A percentile compares a stretch with the other conserved stretches of the same genome.
Evolutionary conservation across 1,140 invertebrate genomes (phyloP).

Genomic region (Sitobion miscanthi): DNA sequence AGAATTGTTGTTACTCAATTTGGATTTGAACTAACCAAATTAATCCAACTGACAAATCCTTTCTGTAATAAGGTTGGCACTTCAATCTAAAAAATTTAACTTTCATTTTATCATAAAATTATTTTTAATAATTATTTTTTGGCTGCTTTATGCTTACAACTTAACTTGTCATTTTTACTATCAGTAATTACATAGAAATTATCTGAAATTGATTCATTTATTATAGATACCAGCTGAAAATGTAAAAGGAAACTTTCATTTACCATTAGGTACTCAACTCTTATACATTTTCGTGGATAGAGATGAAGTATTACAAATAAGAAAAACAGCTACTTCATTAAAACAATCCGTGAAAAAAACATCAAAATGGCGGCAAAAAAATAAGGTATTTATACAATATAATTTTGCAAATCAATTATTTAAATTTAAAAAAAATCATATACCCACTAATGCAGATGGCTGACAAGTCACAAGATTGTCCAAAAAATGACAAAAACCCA

Average conservation of each 20-base stretch:
- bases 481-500: slow-evolving; percentile 24
- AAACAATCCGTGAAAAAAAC: slow-evolving; percentile 48
- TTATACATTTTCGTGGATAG: slow-evolving; percentile 76
- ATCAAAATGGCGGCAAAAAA: slow-evolving; percentile 45
- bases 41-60: slow-evolving; percentile 79
- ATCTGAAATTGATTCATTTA: not conserved
- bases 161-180: not conserved
- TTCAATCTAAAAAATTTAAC: not conserved
- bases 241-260: slow-evolving; percentile 70
- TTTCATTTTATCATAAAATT: not conserved
- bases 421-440: not conserved
- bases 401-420: not conserved
- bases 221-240: slow-evolving; percentile 72
- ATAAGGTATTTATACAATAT: not conserved
- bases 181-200: not conserved
- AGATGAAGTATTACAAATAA: slow-evolving; percentile 68
- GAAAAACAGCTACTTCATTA: slow-evolving; percentile 15
- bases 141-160: not conserved
- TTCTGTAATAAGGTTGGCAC: slow-evolving; percentile 77
- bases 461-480: not conserved
- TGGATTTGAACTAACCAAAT: slow-evolving; percentile 75
- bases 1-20: slow-evolving; percentile 82
- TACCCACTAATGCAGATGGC: not conserved
- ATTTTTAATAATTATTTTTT: not conserved
- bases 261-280: slow-evolving; percentile 79